These are phyloP conservation scores for Baryphthengus martii DNA, from an alignment of 2,113 vertebrate genomes.

Conservation along the genomic window DNA sequence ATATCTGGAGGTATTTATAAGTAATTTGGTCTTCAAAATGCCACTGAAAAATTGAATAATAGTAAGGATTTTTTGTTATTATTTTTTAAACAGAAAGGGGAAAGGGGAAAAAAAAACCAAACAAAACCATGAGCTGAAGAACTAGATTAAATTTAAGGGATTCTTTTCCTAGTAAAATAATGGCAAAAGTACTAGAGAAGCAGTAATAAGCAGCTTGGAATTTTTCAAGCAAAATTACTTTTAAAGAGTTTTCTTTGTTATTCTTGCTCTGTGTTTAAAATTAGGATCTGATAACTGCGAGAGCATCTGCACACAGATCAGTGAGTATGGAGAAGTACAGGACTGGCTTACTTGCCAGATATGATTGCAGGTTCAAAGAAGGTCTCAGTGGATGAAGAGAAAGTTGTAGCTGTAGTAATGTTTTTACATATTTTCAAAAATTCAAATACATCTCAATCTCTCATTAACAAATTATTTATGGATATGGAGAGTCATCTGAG, in stretches of 20 bases:
- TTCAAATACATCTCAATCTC: not conserved
- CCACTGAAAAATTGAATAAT: not conserved
- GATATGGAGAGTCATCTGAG: not conserved
- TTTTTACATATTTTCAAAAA: not conserved
- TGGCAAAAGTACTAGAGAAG: not conserved
- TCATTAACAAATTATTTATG: not conserved
- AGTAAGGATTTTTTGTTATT: not conserved
- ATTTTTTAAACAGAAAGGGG: not conserved
- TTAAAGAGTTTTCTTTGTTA: not conserved
- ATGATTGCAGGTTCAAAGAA: slow-evolving; percentile 6
- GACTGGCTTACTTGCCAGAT: slow-evolving; percentile 1
- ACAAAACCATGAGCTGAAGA: not conserved
- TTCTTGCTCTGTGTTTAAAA: slow-evolving; percentile 29
- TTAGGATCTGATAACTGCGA: slow-evolving; percentile 18
- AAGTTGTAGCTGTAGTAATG: not conserved
- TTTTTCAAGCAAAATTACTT: slow-evolving; percentile 15
- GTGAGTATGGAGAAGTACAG: not conserved
- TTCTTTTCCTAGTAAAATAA: slow-evolving; percentile 1
- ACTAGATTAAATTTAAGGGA: not conserved
- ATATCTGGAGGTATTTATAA: not conserved
- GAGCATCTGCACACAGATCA: slow-evolving; percentile 19
- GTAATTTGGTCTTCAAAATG: not conserved
- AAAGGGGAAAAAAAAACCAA: fast-evolving
- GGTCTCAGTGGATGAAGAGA: not conserved
- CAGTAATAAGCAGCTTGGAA: not conserved